Percentiles rank a stretch among this genome's conserved stretches.
Conservation (phyloP, 2,113 vertebrate genomes). For the Oreochromis niloticus region DNA sequence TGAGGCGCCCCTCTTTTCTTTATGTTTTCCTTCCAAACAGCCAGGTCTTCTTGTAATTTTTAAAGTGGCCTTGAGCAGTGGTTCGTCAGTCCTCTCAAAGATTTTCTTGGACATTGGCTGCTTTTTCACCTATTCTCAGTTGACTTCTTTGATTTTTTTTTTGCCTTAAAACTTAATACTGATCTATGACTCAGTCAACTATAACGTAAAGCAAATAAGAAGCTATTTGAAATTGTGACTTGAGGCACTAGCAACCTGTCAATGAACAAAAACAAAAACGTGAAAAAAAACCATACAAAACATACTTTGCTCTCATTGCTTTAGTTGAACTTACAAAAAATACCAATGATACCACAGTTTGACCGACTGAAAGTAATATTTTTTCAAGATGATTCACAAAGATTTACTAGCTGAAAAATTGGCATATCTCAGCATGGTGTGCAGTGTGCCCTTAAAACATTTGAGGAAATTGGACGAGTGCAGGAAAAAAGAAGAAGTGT, state of each 20-base stretch:
- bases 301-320: background rate
- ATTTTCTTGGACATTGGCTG: accelerated
- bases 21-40: background rate
- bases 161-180: background rate
- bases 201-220: background rate
- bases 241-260: background rate
- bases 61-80: background rate
- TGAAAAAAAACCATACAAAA: accelerated
- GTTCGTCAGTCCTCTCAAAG: accelerated
- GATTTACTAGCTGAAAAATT: background rate
- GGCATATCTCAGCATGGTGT: background rate
- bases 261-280: background rate
- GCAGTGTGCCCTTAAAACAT: background rate
- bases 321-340: background rate
- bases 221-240: background rate
- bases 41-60: background rate
- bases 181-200: background rate
- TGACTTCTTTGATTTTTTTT: accelerated
- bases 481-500: background rate
- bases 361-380: background rate
- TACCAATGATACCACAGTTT: background rate
- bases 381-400: background rate
- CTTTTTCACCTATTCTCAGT: background rate
- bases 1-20: background rate
- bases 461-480: accelerated